phyloP scores from a whole-genome alignment of 2,888 invertebrate species.

The Cordylochernes scorpioides region DNA sequence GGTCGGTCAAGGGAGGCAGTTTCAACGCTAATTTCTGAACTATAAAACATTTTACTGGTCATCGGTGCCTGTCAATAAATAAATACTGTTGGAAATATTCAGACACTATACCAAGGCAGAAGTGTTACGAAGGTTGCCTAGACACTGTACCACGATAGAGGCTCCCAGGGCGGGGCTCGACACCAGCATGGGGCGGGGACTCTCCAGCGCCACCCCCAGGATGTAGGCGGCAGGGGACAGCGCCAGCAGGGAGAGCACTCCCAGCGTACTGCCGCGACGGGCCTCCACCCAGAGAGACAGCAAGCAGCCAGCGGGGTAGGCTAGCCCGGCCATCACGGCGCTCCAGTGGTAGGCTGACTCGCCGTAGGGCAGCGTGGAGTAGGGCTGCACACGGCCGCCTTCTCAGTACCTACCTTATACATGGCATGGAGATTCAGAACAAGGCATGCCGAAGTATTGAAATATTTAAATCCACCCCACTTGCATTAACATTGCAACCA shows the following conservation, averaged over 20 bases:
- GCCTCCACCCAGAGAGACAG: slow-evolving; percentile 26
- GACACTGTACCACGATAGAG: no score
- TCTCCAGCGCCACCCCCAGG: slow-evolving; percentile 38
- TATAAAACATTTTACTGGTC: no score
- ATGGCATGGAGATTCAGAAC: not conserved
- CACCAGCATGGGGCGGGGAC: slow-evolving; percentile 43
- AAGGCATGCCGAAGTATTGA: not conserved
- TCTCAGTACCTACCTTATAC: not conserved
- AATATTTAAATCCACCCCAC: no score
- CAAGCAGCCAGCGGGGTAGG: slow-evolving; percentile 47
- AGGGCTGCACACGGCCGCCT: slow-evolving; percentile 25
- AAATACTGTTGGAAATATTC: no score
- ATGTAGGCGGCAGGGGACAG: slow-evolving; percentile 36
- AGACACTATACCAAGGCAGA: no score
- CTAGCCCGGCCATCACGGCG: slow-evolving; percentile 43
- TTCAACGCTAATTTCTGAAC: no score
- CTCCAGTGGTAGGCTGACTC: slow-evolving; percentile 44
- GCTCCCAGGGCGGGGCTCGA: no score
- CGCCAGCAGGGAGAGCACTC: slow-evolving; percentile 17
- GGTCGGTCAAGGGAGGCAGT: no score
- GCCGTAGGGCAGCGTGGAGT: slow-evolving; percentile 54
- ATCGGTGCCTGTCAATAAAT: no score
- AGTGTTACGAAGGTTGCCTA: no score
- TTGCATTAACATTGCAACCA: no score
- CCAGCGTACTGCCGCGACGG: slow-evolving; percentile 22